Evolutionary conservation across 2,888 invertebrate genomes (phyloP).

Genomic region (Lamellibrachia columna): DNA sequence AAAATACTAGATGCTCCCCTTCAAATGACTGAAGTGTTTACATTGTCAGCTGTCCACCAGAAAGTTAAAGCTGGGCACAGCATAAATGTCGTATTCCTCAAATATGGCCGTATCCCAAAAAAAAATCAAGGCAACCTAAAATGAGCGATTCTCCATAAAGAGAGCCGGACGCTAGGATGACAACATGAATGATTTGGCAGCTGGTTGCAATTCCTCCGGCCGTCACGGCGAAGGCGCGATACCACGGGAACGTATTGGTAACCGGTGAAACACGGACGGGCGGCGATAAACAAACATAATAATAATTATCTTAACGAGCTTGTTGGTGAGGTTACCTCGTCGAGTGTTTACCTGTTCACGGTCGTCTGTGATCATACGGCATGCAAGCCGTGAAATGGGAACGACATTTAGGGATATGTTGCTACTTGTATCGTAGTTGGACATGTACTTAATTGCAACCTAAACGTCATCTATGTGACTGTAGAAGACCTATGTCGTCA

Average conservation of each 20-base stretch:
- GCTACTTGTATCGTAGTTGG: too few relatives aligned
- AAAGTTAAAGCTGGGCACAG: too few relatives aligned
- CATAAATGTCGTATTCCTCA: too few relatives aligned
- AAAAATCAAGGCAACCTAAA: not conserved
- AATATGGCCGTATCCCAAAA: not conserved
- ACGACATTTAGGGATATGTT: too few relatives aligned
- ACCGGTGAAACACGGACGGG: not conserved
- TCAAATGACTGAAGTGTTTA: too few relatives aligned
- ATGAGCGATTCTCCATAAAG: not conserved
- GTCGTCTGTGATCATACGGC: not conserved
- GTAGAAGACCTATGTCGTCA: too few relatives aligned
- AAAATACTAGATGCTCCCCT: too few relatives aligned
- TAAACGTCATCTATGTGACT: too few relatives aligned
- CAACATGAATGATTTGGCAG: not conserved
- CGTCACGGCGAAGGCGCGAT: not conserved
- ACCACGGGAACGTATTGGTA: not conserved
- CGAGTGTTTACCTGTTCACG: not conserved
- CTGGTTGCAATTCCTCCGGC: not conserved
- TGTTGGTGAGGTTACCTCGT: not conserved
- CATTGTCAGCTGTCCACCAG: too few relatives aligned
- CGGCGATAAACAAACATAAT: slow-evolving; percentile 16
- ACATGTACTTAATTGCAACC: too few relatives aligned
- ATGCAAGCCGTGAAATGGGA: too few relatives aligned
- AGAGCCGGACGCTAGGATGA: not conserved
- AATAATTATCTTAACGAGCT: not conserved